A percentile compares a stretch with the other conserved stretches of the same genome.
These are phyloP conservation scores for Phylloscopus trochiloides DNA, from an alignment of 2,113 vertebrate genomes.

Conservation along the genomic window DNA sequence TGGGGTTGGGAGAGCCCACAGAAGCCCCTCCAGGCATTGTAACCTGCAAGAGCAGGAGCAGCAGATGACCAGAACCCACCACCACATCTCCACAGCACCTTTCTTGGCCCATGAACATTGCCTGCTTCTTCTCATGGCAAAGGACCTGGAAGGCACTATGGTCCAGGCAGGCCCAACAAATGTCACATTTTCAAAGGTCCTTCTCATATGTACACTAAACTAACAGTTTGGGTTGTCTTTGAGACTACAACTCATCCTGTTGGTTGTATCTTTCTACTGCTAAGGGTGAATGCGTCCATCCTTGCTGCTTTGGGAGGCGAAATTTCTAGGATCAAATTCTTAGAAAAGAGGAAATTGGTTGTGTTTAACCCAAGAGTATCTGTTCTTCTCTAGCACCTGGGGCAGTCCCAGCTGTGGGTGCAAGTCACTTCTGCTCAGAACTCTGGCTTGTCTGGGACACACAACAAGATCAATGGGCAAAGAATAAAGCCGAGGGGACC, in stretches of 20 bases:
- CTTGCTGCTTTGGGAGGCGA: background rate
- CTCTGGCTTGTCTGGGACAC: background rate
- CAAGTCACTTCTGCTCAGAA: background rate
- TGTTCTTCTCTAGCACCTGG: fast-evolving
- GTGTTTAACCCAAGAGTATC: background rate
- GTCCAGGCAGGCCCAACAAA: background rate
- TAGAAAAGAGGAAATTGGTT: background rate
- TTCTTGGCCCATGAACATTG: background rate
- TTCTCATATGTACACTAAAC: background rate
- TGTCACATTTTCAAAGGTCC: background rate
- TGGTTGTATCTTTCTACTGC: background rate
- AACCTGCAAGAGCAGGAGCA: conserved; percentile 17
- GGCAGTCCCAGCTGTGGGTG: background rate
- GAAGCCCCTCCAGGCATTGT: conserved; percentile 32
- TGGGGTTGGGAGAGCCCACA: conserved; percentile 84
- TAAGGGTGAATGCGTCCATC: background rate
- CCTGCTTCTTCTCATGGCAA: background rate
- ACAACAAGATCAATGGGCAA: background rate
- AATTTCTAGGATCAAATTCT: background rate
- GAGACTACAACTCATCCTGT: background rate
- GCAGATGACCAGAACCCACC: background rate
- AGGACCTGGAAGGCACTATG: background rate
- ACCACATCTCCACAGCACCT: background rate
- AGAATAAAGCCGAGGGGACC: background rate
- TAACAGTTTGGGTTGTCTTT: background rate